A percentile compares a stretch with the other conserved stretches of the same genome.
Conservation (phyloP, 92 coral and sea anemone species). For the Siderastrea radians region DNA sequence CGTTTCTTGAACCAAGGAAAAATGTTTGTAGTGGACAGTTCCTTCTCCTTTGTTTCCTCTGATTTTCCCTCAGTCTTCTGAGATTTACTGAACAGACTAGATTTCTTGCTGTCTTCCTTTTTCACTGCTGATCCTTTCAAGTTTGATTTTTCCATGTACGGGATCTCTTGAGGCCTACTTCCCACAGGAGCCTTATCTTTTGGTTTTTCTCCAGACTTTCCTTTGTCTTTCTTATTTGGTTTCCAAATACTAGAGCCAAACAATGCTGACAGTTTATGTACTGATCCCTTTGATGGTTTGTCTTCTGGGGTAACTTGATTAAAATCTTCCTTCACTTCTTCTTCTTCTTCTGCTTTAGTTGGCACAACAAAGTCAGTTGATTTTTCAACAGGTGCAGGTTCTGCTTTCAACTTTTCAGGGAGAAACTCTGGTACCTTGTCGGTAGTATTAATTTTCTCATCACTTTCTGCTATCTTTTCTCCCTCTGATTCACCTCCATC, state of each 20-base stretch:
- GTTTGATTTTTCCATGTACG: background rate
- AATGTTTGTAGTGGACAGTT: constrained; percentile 12
- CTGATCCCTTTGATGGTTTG: constrained; percentile 75
- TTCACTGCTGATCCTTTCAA: background rate
- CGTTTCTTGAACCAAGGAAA: constrained; percentile 64
- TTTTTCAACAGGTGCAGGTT: background rate
- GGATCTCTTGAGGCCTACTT: constrained; percentile 9
- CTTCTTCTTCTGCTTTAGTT: background rate
- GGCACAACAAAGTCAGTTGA: background rate
- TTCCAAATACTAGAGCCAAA: constrained; percentile 85
- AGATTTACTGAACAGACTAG: constrained; percentile 21
- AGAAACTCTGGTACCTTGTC: background rate
- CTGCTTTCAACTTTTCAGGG: background rate
- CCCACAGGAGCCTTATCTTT: constrained; percentile 49
- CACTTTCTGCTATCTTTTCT: constrained; percentile 7
- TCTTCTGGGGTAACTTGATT: background rate
- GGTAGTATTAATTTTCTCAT: background rate
- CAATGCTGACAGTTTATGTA: constrained; percentile 80
- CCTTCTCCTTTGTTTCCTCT: constrained; percentile 20
- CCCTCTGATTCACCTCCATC: constrained; percentile 38
- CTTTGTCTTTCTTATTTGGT: constrained; percentile 75
- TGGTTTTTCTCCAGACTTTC: constrained; percentile 32
- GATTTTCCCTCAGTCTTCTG: constrained; percentile 27
- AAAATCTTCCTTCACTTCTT: background rate
- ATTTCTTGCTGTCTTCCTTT: constrained; percentile 32